Evolutionary conservation across 2,888 invertebrate genomes (phyloP), one percentile per base, ranked within the genome.

Genomic region (Spisula subtruncata): DNA sequence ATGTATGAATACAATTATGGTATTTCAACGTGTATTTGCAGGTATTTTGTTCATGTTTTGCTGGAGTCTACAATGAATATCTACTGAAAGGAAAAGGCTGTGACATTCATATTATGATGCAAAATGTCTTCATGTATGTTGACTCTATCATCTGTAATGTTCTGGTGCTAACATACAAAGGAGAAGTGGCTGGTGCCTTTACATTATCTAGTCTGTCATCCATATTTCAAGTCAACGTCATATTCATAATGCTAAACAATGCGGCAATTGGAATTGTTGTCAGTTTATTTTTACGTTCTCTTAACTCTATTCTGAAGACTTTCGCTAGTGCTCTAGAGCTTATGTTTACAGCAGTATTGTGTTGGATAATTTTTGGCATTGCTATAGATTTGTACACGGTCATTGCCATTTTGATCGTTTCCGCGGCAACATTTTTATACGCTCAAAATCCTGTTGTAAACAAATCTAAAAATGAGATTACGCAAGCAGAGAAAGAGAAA

Each of bases 1-100:
- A 51, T 51, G 51, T 51, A 51, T 51, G 12, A 41, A 16, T 60
- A 8, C n/a, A n/a, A n/a, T n/a, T 32, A 41, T 41, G 41, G 8
- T 83, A 60, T 20, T 71, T 71, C 0, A 56, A n/a, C n/a, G n/a
- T n/a, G 41, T 94, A 35, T 92, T n/a, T 98, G 32, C 98, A 99
- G 97, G 98, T 98, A 83, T 97, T 99, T 92, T 99, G 98, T 96
- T 99, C 99, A 0, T 99, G 99, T 94, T 97, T 99, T 90, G 99
- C 99, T 0, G 99, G 99, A 10, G 99, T 99, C 4, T 99, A 99
- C 97, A 99, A 99, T 96, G 99, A 99, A 96, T 99, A 98, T 97
- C 97, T 99, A 85, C 97, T 99, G 5, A 99, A 99, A 97, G 98
- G 98, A 48, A 98, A 98, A 94, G 98, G 98, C 29, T 98, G 98